A percentile compares a stretch with the other conserved stretches of the same genome.
Evolutionary conservation across 2,797 vertebrate species (phyloP).

Genomic region (Poeciliopsis gracilis): DNA sequence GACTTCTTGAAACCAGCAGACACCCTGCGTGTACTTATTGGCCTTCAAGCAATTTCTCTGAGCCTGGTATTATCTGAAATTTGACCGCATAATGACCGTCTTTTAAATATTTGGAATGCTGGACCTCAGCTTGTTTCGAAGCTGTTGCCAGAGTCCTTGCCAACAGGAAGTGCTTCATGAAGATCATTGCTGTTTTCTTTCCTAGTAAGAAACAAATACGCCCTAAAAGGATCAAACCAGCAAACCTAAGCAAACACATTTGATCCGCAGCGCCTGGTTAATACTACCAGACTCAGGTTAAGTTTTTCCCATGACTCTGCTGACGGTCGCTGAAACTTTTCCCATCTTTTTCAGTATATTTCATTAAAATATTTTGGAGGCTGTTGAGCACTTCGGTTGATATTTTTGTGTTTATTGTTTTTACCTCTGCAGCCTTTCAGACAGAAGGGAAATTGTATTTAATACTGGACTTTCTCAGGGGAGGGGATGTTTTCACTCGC

Average conservation of each 20-base stretch:
- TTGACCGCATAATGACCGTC: too few relatives aligned
- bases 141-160: too few relatives aligned
- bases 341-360: not conserved
- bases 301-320: not conserved
- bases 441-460: constrained; percentile 99
- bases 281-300: not conserved
- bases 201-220: too few relatives aligned
- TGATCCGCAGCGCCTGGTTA: not conserved
- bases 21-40: too few relatives aligned
- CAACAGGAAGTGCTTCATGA: too few relatives aligned
- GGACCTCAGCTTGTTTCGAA: too few relatives aligned
- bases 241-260: not conserved
- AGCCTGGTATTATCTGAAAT: too few relatives aligned
- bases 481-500: constrained; percentile 99
- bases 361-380: not conserved
- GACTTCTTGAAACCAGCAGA: too few relatives aligned
- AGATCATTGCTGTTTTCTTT: too few relatives aligned
- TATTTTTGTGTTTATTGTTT: constrained; percentile 7
- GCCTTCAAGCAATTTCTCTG: too few relatives aligned
- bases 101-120: too few relatives aligned
- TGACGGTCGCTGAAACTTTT: not conserved
- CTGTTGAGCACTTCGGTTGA: not conserved
- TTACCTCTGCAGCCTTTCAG: constrained; percentile 89
- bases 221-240: too few relatives aligned
- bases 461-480: constrained; percentile 99